Evolutionary conservation across 2,888 invertebrate species (phyloP).

Genomic region (Lycaena phlaeas): DNA sequence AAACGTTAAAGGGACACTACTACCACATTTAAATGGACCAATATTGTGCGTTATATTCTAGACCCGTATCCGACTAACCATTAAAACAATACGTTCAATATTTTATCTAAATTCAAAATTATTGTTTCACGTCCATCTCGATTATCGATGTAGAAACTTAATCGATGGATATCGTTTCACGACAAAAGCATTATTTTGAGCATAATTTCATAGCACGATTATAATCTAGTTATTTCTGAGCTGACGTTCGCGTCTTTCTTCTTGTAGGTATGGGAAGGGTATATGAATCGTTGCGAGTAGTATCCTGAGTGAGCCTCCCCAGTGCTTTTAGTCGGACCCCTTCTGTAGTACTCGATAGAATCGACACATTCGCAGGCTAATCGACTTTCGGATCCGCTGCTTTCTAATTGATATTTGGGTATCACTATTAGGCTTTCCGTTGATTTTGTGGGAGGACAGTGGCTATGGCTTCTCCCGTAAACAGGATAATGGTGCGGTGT

Average conservation of each 20-base stretch:
- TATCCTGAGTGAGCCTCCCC: slow-evolving; percentile 47
- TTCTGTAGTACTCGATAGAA: slow-evolving; percentile 49
- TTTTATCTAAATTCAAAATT: slow-evolving; percentile 5
- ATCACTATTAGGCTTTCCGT: slow-evolving; percentile 84
- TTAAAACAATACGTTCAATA: not conserved
- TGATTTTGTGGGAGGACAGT: slow-evolving; percentile 81
- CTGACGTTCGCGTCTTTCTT: slow-evolving; percentile 73
- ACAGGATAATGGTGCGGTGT: slow-evolving; percentile 58
- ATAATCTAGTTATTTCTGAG: slow-evolving; percentile 81
- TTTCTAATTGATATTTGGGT: slow-evolving; percentile 75
- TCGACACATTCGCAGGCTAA: slow-evolving; percentile 82
- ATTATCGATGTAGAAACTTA: slow-evolving; percentile 5
- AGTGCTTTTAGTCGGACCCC: slow-evolving; percentile 42
- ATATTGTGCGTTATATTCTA: slow-evolving; percentile 4
- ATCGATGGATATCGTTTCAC: no score
- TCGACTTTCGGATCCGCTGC: slow-evolving; percentile 77
- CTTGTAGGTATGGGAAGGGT: slow-evolving; percentile 65
- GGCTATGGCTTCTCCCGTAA: slow-evolving; percentile 62
- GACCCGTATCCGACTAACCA: not conserved
- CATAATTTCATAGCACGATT: slow-evolving; percentile 30
- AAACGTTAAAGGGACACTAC: slow-evolving; percentile 18
- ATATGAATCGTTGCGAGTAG: slow-evolving; percentile 60
- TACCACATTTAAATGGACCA: not conserved
- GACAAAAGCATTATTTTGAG: slow-evolving; percentile 21
- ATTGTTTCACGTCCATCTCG: slow-evolving; percentile 4